Percentiles rank a stretch among this genome's conserved stretches.
Evolutionary conservation across 2,888 invertebrate genomes (phyloP).

Genomic region (Drosophila neoperkinsi): DNA sequence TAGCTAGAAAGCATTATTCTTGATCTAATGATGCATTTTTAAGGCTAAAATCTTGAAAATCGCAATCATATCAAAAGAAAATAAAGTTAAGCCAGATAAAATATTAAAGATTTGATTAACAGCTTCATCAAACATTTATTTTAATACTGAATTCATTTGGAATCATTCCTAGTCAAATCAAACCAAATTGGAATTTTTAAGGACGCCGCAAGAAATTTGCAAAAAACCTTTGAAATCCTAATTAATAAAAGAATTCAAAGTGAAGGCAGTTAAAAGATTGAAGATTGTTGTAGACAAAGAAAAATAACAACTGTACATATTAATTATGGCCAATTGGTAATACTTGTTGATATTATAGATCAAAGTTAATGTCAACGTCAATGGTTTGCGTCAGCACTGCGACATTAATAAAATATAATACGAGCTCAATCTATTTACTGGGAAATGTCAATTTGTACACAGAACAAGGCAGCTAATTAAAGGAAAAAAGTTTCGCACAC

Average conservation of each 20-base stretch:
- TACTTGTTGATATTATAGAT: background rate
- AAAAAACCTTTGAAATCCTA: background rate
- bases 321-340: background rate
- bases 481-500: slow-evolving; percentile 51
- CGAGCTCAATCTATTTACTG: slow-evolving; percentile 4
- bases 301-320: background rate
- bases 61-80: background rate
- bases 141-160: background rate
- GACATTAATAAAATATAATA: slow-evolving; percentile 17
- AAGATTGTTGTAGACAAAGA: background rate
- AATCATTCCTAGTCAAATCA: background rate
- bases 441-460: slow-evolving; percentile 55
- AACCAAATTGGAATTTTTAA: background rate
- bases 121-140: background rate
- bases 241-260: background rate
- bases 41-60: background rate
- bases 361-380: slow-evolving; percentile 40
- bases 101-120: background rate
- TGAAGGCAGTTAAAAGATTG: background rate
- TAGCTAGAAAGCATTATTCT: background rate
- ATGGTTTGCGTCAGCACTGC: slow-evolving; percentile 37
- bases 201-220: background rate
- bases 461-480: slow-evolving; percentile 54
- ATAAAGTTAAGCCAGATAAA: background rate
- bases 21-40: background rate